phyloP scores from a whole-genome alignment of 2,888 invertebrate species.

The Drosophila flavopinicola region DNA sequence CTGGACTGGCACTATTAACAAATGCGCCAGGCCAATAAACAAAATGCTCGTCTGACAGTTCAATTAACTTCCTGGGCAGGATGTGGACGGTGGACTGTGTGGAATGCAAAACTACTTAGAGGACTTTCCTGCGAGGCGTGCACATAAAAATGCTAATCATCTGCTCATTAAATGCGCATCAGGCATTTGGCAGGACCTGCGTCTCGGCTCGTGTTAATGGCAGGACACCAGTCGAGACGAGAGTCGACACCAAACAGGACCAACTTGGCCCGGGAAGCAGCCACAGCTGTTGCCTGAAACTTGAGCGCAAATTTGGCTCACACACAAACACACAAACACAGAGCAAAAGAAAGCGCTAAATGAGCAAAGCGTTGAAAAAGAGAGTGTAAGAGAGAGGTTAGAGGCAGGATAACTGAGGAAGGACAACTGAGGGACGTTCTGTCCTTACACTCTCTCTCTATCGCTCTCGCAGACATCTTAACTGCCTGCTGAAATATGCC shows the following conservation, averaged over 20 bases:
- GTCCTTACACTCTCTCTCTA: not conserved
- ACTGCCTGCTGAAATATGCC: conserved; percentile 54
- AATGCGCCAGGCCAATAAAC: conserved; percentile 32
- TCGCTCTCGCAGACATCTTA: conserved; percentile 36
- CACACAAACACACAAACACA: conserved; percentile 17
- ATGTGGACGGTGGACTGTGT: too few relatives aligned
- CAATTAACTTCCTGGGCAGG: conserved; percentile 46
- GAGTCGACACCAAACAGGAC: conserved; percentile 4
- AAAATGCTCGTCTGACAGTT: conserved; percentile 43
- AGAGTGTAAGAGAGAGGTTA: too few relatives aligned
- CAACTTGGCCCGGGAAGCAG: conserved; percentile 20
- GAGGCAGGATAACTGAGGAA: conserved; percentile 1
- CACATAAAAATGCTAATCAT: conserved; percentile 71
- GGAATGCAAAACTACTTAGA: conserved; percentile 43
- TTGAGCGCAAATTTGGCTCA: conserved; percentile 51
- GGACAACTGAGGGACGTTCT: conserved; percentile 45
- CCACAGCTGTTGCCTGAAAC: conserved; percentile 60
- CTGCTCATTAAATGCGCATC: conserved; percentile 76
- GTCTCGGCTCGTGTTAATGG: conserved; percentile 57
- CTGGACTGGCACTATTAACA: conserved; percentile 32
- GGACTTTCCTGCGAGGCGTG: conserved; percentile 18
- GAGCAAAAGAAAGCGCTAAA: conserved; percentile 14
- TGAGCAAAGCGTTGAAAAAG: not conserved
- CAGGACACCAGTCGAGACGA: conserved; percentile 43
- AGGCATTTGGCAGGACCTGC: conserved; percentile 17